Conservation (phyloP, 2,113 vertebrate species). For the Phocoena phocoena region DNA sequence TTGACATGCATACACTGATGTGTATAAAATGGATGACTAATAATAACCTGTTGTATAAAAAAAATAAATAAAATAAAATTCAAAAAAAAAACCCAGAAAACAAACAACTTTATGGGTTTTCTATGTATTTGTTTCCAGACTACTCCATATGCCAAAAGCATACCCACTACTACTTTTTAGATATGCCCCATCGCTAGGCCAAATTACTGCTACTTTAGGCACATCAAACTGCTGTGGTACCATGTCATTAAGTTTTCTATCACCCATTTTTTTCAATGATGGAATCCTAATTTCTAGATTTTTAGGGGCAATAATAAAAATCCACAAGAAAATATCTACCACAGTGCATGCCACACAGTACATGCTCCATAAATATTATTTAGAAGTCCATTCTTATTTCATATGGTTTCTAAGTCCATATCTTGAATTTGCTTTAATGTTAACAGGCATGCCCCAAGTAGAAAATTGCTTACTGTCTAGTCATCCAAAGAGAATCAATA, state of each 20-base stretch:
- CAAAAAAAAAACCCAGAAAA: rapidly evolving
- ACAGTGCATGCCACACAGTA: not conserved
- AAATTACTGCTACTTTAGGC: not conserved
- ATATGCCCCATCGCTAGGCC: not conserved
- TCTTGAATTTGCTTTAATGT: not conserved
- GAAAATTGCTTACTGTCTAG: not conserved
- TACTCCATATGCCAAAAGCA: not conserved
- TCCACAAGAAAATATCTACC: not conserved
- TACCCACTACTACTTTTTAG: not conserved
- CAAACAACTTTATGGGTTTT: not conserved
- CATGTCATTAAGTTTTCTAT: not conserved
- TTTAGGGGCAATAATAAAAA: not conserved
- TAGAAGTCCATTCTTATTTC: not conserved
- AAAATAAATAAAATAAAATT: no score
- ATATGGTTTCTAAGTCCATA: not conserved
- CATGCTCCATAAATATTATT: not conserved
- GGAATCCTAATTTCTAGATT: not conserved
- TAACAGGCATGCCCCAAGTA: not conserved
- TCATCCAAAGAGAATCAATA: not conserved
- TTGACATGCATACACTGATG: no score
- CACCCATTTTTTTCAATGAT: not conserved
- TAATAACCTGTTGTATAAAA: no score
- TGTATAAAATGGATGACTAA: no score
- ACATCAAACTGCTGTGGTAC: not conserved
- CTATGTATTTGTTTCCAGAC: not conserved